Evolutionary conservation across 2,888 invertebrate species (phyloP), one percentile per base, ranked within the genome.

Genomic region (Lymantria monacha): DNA sequence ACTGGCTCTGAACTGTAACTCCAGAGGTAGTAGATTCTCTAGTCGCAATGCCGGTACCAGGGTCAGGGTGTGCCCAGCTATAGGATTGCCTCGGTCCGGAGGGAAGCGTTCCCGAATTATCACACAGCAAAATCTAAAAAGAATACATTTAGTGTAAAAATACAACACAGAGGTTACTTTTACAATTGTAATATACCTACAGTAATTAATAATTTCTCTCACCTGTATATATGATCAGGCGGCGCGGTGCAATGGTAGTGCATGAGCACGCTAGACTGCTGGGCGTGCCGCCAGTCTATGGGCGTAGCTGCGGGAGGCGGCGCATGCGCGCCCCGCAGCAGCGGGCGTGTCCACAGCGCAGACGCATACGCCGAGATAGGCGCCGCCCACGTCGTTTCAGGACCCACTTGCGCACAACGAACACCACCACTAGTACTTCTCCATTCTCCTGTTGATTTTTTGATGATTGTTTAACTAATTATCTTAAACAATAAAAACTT

Each of bases 1-100:
- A 42, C 60, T 59, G 50, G 74, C 74, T 63, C 93, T 93, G 72
- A 93, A 96, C 49, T 93, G 89, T 53, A 97, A 77, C 83, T 97
- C 97, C 62, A 95, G 93, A 0, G 99, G 99, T 47, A 99, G 92
- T 55, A 99, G 92, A 92, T 99, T 99, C 60, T 95, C 94, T 3
- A 99, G 79, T 12, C 95, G 93, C 13, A 99, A 91, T 0, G 97
- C 97, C 30, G 98, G 96, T 63, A 97, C 89, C 43, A 99, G 88
- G 2, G 95, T 94, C 55, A 99, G 94, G 12, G 95, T 94, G 83
- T 99, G 99, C 0, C 97, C 98, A 7, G 98, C 97, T 57, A 97
- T 93, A 46, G 92, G 70, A 13, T 81, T 70, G 9, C 93, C 93
- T 37, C 86, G 75, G 61, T 96, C 95, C 11, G 89, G 76, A 0